Conservation (phyloP, 2,797 vertebrate genomes). For the Anguilla anguilla region DNA sequence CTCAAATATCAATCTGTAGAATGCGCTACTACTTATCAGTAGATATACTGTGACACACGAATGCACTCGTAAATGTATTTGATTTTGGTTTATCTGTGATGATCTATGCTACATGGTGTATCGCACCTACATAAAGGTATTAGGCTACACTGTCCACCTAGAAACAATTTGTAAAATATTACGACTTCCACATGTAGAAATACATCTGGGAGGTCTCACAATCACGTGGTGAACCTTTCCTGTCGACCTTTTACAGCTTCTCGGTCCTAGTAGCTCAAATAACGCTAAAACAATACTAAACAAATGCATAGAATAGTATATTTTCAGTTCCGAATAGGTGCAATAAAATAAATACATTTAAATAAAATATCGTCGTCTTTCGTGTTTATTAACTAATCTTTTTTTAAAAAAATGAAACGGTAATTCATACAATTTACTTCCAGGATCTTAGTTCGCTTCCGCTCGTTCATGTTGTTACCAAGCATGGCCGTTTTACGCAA, state of each 20-base stretch:
- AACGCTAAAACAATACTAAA: background rate
- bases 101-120: too few relatives aligned
- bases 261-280: background rate
- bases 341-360: background rate
- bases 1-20: background rate
- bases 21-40: too few relatives aligned
- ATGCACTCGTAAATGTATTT: background rate
- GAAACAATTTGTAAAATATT: background rate
- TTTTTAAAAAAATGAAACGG: background rate
- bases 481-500: conserved; percentile 70
- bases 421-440: conserved; percentile 41
- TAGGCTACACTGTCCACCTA: background rate
- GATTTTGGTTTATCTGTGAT: background rate
- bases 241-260: background rate
- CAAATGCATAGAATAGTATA: background rate
- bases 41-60: too few relatives aligned
- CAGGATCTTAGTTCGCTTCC: conserved; percentile 48
- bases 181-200: background rate
- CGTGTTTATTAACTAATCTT: background rate
- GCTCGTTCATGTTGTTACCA: conserved; percentile 44
- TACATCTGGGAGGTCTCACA: background rate
- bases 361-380: background rate
- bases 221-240: background rate
- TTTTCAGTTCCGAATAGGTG: background rate
- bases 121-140: too few relatives aligned